phyloP scores from a whole-genome alignment of 2,113 vertebrate species.

The human (Homo sapiens) region GRCh38 chr2:106069501-106070000 shows the following conservation, averaged over 20 bases:
- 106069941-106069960: not conserved
- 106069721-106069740: not conserved
- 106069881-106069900: not conserved
- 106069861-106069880: not conserved
- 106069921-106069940: accelerated
- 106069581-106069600: too few relatives aligned
- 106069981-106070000: accelerated
- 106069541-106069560: too few relatives aligned
- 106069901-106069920: not conserved
- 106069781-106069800: not conserved
- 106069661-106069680: not conserved
- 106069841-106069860: not conserved
- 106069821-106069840: not conserved
- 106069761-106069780: not conserved
- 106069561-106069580: too few relatives aligned
- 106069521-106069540: too few relatives aligned
- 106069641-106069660: not conserved
- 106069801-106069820: not conserved
- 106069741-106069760: not conserved
- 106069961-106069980: not conserved
- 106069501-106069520: too few relatives aligned
- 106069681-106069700: not conserved
- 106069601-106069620: too few relatives aligned
- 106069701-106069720: not conserved
- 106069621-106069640: not conserved